Base-by-base conservation (phyloP, 2,888 invertebrate species). In the Cerastis rubricosa region DNA sequence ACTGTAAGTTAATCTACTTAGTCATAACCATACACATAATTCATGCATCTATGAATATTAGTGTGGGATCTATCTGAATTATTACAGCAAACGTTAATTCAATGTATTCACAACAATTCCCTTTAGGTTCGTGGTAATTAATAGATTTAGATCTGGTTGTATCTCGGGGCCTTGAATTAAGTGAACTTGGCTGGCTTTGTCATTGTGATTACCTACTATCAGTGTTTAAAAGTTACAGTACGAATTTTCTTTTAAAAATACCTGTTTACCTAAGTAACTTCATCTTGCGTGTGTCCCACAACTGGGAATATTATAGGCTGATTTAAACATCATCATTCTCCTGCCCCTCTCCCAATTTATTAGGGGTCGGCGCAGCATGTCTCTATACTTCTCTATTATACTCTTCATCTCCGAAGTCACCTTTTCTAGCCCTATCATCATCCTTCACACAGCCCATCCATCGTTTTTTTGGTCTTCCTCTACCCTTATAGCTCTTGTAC, bases 41-140 rank as follows among this genome's bases (percentile, higher is more conserved):
- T 54, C 68, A 74, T 80, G 63, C 54, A 29, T 49, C 68, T n/a
- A 80, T 76, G 54, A 76, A 76, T 83, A 83, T 80, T 70, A 49
- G 72, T 47, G 22, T 54, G 35, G 61, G 35, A 70, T 63, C 66
- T 80, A 70, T 74, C 51, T 72, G 40, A 81, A 79, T 83, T 76
- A 80, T 76, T 73, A 77, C 40, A 71, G 65, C 61, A 29, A 71
- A 74, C 63, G 75, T 75, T 54, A 71, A 79, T 76, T 72, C 68
- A 81, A 79, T 85, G 43, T 76, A 79, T 83, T 78, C 85, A 79
- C 77, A 85, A 84, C 79, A 83, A 79, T 72, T 65, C 74, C 72
- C 61, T 69, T 14, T 51, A 29, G 74, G 70, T 59, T 63, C 40
- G 40, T 70, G 35, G 70, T 79, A 72, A 83, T 83, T 77, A 76